Evolutionary conservation across 1,140 invertebrate species (phyloP).

Genomic region (Bicyclus anynana): DNA sequence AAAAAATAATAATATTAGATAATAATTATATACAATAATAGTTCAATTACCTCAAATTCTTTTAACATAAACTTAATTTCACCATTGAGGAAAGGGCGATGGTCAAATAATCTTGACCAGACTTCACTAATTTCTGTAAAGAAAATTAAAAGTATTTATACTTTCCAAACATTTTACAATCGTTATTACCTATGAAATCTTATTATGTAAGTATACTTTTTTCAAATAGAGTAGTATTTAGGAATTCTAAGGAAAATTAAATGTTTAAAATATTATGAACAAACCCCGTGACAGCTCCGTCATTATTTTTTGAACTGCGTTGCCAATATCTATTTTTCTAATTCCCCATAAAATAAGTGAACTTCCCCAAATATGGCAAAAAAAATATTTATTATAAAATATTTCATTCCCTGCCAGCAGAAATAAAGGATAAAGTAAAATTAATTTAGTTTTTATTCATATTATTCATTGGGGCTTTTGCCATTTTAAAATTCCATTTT

Average conservation of each 20-base stretch:
- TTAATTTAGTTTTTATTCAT: too few species aligned
- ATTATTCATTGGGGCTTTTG: too few species aligned
- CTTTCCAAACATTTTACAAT: background rate
- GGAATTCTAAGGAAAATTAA: background rate
- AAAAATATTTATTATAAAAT: too few species aligned
- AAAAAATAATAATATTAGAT: too few species aligned
- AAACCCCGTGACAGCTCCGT: slow-evolving; percentile 71
- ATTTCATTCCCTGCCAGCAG: too few species aligned
- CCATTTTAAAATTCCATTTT: too few species aligned
- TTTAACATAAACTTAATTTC: slow-evolving; percentile 89
- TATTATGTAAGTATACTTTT: background rate
- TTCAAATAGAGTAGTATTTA: background rate
- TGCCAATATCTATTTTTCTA: background rate
- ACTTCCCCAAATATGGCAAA: too few species aligned
- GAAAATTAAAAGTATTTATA: background rate
- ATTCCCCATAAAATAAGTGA: too few species aligned
- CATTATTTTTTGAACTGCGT: too few species aligned
- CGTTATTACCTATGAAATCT: background rate
- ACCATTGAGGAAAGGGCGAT: slow-evolving; percentile 88
- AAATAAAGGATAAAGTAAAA: too few species aligned
- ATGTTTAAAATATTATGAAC: background rate
- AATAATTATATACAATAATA: too few species aligned
- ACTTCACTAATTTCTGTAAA: slow-evolving; percentile 86
- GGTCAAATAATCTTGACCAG: slow-evolving; percentile 90
- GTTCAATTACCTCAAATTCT: slow-evolving; percentile 85